phyloP scores from a whole-genome alignment of 2,888 invertebrate genomes.

The Drosophila merina region DNA sequence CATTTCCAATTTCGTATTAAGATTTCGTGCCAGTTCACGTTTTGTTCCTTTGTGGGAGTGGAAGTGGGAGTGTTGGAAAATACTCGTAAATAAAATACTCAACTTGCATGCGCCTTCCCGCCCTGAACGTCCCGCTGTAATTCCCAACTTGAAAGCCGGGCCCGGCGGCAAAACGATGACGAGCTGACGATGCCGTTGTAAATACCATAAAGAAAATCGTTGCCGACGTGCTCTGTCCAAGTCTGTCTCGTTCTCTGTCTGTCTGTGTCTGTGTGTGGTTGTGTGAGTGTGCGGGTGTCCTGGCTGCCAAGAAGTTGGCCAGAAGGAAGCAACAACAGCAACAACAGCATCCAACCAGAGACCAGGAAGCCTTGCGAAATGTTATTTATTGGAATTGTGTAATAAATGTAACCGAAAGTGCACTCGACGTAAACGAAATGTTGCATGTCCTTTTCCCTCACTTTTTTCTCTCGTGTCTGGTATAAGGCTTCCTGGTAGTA shows the following conservation, averaged over 20 bases:
- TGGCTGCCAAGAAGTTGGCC: constrained; percentile 17
- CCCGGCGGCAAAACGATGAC: constrained; percentile 59
- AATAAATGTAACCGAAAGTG: constrained; percentile 70
- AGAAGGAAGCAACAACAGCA: constrained; percentile 16
- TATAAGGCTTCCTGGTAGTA: constrained; percentile 1
- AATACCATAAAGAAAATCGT: constrained; percentile 68
- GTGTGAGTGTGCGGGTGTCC: not conserved
- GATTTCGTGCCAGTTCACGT: not conserved
- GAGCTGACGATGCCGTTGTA: constrained; percentile 69
- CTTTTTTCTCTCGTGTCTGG: not conserved
- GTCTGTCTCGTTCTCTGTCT: constrained; percentile 4
- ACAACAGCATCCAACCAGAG: not conserved
- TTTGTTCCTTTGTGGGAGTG: not conserved
- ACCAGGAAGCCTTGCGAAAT: constrained; percentile 56
- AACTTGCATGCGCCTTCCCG: not conserved
- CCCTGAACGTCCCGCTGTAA: not conserved
- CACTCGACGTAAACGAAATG: constrained; percentile 64
- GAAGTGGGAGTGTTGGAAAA: constrained; percentile 10
- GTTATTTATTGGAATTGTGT: constrained; percentile 73
- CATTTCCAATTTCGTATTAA: not conserved
- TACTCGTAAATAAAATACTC: constrained; percentile 61
- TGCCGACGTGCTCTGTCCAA: constrained; percentile 45
- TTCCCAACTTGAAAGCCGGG: constrained; percentile 1
- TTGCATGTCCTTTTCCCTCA: constrained; percentile 13
- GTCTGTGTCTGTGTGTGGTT: not conserved